These are phyloP conservation scores for Auanema sp. DNA, from an alignment of 2,888 invertebrate genomes.

Conservation along the genomic window DNA sequence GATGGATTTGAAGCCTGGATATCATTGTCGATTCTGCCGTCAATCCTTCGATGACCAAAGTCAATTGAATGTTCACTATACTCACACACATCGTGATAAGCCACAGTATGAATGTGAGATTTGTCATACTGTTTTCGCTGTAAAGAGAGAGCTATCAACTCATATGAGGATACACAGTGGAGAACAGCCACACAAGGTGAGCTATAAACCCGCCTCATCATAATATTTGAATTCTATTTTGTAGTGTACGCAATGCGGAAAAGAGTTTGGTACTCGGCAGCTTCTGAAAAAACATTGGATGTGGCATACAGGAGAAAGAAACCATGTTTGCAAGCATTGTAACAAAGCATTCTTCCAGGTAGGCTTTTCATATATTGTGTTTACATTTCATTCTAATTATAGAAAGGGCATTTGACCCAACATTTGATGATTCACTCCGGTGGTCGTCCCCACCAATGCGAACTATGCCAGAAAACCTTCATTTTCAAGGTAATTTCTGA, in stretches of 20 bases:
- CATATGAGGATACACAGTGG: constrained; percentile 66
- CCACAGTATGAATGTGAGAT: constrained; percentile 63
- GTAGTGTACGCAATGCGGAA: constrained; percentile 65
- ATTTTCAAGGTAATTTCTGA: constrained; percentile 58
- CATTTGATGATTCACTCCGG: constrained; percentile 64
- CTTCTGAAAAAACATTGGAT: constrained; percentile 66
- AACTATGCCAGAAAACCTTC: constrained; percentile 62
- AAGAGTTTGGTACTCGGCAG: constrained; percentile 67
- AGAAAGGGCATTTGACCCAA: constrained; percentile 64
- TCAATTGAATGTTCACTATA: constrained; percentile 19
- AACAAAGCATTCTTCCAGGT: constrained; percentile 64
- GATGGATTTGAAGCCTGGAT: constrained; percentile 9
- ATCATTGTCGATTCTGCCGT: constrained; percentile 14
- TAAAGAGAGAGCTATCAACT: constrained; percentile 65
- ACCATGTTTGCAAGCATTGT: constrained; percentile 65
- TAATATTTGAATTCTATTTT: constrained; percentile 7
- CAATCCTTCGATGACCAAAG: constrained; percentile 13
- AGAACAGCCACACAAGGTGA: constrained; percentile 62
- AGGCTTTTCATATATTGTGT: not conserved
- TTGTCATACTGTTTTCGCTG: constrained; percentile 64
- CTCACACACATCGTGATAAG: constrained; percentile 17
- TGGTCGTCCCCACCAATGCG: constrained; percentile 58
- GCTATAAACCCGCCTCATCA: constrained; percentile 6
- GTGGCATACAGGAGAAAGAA: constrained; percentile 66
- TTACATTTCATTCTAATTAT: constrained; percentile 24